Conservation (phyloP, 2,888 invertebrate genomes). For the Lissocephala sabroskyi region DNA sequence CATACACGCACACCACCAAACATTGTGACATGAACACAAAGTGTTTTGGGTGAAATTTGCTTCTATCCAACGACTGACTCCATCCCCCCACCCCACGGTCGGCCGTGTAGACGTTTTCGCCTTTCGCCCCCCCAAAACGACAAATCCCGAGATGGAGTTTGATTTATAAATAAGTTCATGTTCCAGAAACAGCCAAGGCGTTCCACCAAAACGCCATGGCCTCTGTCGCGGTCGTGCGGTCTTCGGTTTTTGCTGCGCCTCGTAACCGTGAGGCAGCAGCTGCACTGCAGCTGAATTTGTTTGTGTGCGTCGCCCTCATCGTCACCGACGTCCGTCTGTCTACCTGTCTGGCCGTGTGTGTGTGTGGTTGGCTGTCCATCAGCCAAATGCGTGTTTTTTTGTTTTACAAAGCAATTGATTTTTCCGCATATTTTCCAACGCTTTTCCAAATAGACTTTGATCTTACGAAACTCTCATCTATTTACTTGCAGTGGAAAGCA, state of each 20-base stretch:
- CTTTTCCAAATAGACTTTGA: conserved; percentile 23
- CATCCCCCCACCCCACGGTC: too few relatives aligned
- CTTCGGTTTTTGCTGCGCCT: too few relatives aligned
- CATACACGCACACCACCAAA: conserved; percentile 29
- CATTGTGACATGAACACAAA: conserved; percentile 53
- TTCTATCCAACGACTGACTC: too few relatives aligned
- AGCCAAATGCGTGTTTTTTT: conserved; percentile 48
- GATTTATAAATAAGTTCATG: conserved; percentile 65
- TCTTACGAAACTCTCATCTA: conserved; percentile 15
- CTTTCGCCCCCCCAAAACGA: conserved; percentile 32
- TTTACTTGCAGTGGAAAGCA: conserved; percentile 67
- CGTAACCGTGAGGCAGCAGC: conserved; percentile 52
- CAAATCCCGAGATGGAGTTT: conserved; percentile 64
- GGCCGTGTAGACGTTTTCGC: conserved; percentile 22
- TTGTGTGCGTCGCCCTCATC: conserved; percentile 25
- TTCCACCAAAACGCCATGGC: conserved; percentile 39
- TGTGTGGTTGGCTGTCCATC: conserved; percentile 9
- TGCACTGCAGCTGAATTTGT: conserved; percentile 47
- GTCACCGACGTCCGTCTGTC: conserved; percentile 4
- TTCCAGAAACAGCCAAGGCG: conserved; percentile 28
- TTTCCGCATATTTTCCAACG: too few relatives aligned
- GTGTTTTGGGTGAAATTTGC: conserved; percentile 58
- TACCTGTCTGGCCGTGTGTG: conserved; percentile 4
- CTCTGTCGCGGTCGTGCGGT: too few relatives aligned
- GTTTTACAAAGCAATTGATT: conserved; percentile 56